Conservation (phyloP, 2,888 invertebrate species). For the Hecatera dysodea region DNA sequence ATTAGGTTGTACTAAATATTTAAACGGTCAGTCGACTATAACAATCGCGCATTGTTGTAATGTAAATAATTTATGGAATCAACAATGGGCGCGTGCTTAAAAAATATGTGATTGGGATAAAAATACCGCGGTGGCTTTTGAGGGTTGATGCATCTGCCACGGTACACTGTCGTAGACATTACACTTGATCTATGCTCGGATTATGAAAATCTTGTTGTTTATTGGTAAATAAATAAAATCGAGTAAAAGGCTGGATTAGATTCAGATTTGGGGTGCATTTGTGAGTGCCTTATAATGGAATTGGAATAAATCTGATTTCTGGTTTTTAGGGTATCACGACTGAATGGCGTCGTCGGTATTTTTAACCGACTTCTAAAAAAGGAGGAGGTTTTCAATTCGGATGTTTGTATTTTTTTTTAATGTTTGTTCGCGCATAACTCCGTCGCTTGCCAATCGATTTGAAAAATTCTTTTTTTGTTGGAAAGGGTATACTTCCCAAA, state of each 20-base stretch:
- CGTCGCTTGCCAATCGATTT: no score
- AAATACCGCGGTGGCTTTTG: slow-evolving; percentile 63
- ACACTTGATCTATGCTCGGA: slow-evolving; percentile 62
- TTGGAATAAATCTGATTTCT: background rate
- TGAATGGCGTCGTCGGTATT: background rate
- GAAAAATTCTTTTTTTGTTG: no score
- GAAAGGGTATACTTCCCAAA: no score
- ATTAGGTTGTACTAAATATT: slow-evolving; percentile 80
- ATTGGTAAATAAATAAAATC: slow-evolving; percentile 63
- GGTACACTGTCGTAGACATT: slow-evolving; percentile 40
- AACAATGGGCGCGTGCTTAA: slow-evolving; percentile 82
- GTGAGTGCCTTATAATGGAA: slow-evolving; percentile 9
- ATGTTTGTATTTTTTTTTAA: no score
- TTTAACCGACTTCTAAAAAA: background rate
- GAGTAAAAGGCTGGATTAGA: slow-evolving; percentile 23
- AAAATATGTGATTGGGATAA: slow-evolving; percentile 77
- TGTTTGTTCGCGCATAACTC: no score
- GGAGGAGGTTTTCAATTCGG: no score
- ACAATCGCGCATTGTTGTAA: slow-evolving; percentile 78
- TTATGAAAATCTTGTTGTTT: slow-evolving; percentile 62
- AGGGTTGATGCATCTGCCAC: slow-evolving; percentile 81
- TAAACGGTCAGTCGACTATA: slow-evolving; percentile 79
- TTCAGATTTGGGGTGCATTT: slow-evolving; percentile 40
- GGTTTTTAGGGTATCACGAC: background rate
- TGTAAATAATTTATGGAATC: slow-evolving; percentile 77